A percentile compares a stretch with the other conserved stretches of the same genome.
These are phyloP conservation scores for Tachina grossa DNA, from an alignment of 2,888 invertebrate genomes.

Conservation along the genomic window DNA sequence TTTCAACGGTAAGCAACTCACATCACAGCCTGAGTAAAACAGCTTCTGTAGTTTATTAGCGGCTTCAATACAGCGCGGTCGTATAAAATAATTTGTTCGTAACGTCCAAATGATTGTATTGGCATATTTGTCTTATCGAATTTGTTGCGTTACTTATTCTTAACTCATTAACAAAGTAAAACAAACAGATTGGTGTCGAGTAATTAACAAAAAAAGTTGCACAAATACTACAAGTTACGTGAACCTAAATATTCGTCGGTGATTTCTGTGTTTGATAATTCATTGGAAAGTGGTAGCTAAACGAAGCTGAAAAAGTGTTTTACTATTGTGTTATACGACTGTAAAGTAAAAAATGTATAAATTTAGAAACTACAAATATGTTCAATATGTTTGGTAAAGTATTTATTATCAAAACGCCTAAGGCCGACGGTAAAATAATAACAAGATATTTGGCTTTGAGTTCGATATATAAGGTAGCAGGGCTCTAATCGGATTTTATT, in stretches of 20 bases:
- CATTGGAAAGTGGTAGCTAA: conserved; percentile 37
- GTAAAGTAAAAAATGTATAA: not conserved
- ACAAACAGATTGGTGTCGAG: conserved; percentile 14
- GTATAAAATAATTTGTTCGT: conserved; percentile 58
- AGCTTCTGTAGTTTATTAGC: conserved; percentile 72
- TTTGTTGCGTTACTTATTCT: not conserved
- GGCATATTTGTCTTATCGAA: not conserved
- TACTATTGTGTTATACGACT: not conserved
- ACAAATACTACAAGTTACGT: conserved; percentile 20
- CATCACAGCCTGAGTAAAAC: conserved; percentile 62
- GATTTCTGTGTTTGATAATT: not conserved
- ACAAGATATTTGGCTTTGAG: not conserved
- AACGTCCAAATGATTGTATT: conserved; percentile 27
- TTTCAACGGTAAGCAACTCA: conserved; percentile 68
- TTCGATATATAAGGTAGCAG: not conserved
- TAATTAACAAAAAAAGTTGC: conserved; percentile 12
- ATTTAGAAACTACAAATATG: not conserved
- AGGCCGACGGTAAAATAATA: conserved; percentile 37
- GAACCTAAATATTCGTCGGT: conserved; percentile 14
- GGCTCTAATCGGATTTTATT: conserved; percentile 48
- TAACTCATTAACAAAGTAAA: conserved; percentile 16
- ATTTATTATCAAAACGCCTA: not conserved
- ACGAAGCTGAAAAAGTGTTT: conserved; percentile 23
- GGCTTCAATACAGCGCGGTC: conserved; percentile 72
- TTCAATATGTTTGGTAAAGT: not conserved